These are phyloP conservation scores for Acropora yongei DNA, from an alignment of 64 coral and sea anemone species.

Conservation along the genomic window DNA sequence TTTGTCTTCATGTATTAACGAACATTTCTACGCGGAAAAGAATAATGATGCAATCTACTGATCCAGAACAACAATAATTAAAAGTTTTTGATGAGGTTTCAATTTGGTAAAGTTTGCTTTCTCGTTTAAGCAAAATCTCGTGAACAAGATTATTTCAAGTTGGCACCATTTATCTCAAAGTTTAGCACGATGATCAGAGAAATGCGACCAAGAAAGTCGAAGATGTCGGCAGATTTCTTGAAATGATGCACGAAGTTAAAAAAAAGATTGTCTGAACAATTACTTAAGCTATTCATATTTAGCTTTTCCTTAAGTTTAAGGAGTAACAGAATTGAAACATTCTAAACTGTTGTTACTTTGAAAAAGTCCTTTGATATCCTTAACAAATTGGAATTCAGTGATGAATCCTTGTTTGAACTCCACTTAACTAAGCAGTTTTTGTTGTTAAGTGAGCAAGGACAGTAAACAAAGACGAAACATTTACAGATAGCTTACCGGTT, in stretches of 20 bases:
- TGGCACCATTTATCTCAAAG: no score
- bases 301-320: no score
- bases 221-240: no score
- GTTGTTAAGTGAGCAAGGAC: slow-evolving; percentile 26
- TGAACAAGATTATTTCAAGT: no score
- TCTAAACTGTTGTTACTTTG: not conserved
- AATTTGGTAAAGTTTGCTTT: not conserved
- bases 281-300: no score
- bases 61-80: not conserved
- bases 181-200: no score
- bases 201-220: no score
- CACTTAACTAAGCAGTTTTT: not conserved
- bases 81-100: not conserved
- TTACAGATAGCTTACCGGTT: slow-evolving; percentile 50
- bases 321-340: no score
- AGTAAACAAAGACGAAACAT: slow-evolving; percentile 52
- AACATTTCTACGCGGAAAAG: no score
- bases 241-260: no score
- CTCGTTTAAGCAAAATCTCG: not conserved
- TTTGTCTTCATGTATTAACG: no score
- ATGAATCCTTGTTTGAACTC: not conserved
- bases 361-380: not conserved
- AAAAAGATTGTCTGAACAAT: not conserved
- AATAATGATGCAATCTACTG: not conserved
- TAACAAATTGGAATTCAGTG: not conserved